phyloP scores from a whole-genome alignment of 2,113 vertebrate genomes.

The Piaya cayana region DNA sequence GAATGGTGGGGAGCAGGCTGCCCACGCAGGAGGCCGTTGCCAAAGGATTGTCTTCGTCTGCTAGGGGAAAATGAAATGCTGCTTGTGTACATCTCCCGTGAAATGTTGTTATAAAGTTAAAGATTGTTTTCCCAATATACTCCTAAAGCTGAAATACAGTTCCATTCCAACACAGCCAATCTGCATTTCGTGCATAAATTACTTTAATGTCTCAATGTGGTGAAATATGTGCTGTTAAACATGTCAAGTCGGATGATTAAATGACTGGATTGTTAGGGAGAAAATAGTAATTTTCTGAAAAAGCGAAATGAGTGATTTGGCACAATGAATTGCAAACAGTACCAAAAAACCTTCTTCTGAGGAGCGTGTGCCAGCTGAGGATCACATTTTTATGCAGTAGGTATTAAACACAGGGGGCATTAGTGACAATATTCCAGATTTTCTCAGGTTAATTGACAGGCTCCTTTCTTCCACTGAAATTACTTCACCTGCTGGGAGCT shows the following conservation, averaged over 20 bases:
- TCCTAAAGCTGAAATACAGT: not conserved
- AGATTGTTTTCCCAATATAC: constrained; percentile 6
- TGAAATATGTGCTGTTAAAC: constrained; percentile 47
- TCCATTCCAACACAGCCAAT: not conserved
- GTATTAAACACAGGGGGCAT: not conserved
- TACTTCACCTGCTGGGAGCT: constrained; percentile 18
- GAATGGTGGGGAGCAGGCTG: not conserved
- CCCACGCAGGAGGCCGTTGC: not conserved
- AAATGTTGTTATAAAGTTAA: not conserved
- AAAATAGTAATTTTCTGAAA: constrained; percentile 59
- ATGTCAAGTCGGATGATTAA: constrained; percentile 55
- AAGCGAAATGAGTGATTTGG: constrained; percentile 33
- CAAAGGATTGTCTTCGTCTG: constrained; percentile 9
- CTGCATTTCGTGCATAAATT: constrained; percentile 56
- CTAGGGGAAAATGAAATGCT: not conserved
- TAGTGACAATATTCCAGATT: not conserved
- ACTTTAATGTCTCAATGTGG: not conserved
- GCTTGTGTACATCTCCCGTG: not conserved
- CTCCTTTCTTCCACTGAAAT: not conserved
- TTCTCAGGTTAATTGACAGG: not conserved
- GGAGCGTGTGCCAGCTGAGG: not conserved
- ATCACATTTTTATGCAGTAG: not conserved
- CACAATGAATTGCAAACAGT: constrained; percentile 24
- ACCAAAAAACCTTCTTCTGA: not conserved
- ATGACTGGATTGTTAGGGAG: constrained; percentile 31